These are phyloP conservation scores for Chelmon rostratus DNA, from an alignment of 2,797 vertebrate genomes.

Conservation along the genomic window DNA sequence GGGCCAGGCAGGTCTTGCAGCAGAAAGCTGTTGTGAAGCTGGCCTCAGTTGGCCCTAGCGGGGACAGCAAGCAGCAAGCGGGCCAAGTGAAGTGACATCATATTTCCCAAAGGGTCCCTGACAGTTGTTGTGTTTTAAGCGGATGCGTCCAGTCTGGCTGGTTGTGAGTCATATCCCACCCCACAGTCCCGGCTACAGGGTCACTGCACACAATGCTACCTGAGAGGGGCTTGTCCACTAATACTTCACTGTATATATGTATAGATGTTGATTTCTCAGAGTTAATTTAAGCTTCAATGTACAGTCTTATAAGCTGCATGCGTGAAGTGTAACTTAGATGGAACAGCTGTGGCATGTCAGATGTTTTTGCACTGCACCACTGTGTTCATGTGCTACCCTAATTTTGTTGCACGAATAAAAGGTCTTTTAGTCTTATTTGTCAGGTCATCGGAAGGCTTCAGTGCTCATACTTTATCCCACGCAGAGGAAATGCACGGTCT, in stretches of 20 bases:
- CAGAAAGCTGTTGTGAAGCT: conserved; percentile 39
- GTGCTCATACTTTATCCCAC: conserved; percentile 67
- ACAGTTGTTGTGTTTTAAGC: conserved; percentile 78
- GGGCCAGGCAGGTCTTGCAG: conserved; percentile 30
- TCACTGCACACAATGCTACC: conserved; percentile 38
- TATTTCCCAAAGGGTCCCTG: conserved; percentile 75
- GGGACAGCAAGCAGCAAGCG: conserved; percentile 34
- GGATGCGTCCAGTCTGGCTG: conserved; percentile 71
- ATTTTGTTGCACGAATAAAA: conserved; percentile 60
- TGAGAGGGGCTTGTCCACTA: conserved; percentile 30
- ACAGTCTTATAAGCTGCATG: background rate
- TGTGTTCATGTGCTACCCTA: conserved; percentile 6
- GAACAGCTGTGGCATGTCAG: conserved; percentile 21
- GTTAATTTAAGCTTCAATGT: background rate
- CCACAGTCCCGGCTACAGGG: conserved; percentile 30
- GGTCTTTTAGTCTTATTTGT: conserved; percentile 51
- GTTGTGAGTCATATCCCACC: conserved; percentile 66
- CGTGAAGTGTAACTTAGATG: background rate
- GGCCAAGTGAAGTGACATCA: conserved; percentile 73
- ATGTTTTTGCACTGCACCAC: conserved; percentile 33
- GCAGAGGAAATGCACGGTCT: conserved; percentile 78
- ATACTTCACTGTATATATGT: conserved; percentile 21
- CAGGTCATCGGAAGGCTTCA: conserved; percentile 59
- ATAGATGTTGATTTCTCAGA: background rate
- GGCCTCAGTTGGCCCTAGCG: conserved; percentile 38